Base-by-base conservation (phyloP, 2,888 invertebrate genomes). In the Mythimna impura region DNA sequence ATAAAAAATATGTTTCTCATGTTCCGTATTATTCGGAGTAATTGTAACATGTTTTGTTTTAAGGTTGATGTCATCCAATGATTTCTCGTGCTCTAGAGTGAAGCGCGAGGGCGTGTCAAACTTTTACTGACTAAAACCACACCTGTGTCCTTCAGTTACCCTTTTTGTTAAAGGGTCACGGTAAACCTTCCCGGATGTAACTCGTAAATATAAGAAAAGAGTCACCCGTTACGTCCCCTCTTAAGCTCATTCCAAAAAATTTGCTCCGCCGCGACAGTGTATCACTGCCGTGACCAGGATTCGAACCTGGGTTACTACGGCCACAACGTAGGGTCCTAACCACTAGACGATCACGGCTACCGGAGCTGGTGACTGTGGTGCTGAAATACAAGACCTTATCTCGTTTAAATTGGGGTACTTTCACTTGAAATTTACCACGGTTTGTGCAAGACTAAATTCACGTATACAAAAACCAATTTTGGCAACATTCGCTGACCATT, bases 291-390 rank as follows among this genome's bases (percentile, higher is more conserved):
- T 97, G 97, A 97, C 97, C 94, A 94, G 97, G 97, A 97, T 97
- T 97, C 97, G 97, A 97, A 97, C 97, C 97, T 97, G 97, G 97
- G 97, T 97, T 97, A 97, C 97, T 97, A 97, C 97, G 97, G 97
- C 97, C 97, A 97, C 97, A 97, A 97, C 97, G 97, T 97, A 97
- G 97, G 96, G 97, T 97, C 97, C 97, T 97, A 97, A 97, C 97
- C 97, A 97, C 97, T 97, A 97, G 97, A 97, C 97, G 97, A 97
- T 97, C 97, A 86, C 85, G 86, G 83, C 92, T 93, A 77, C 43
- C 86, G 89, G 89, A 91, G 91, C 90, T 89, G 86, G 77, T 90
- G 82, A 60, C 5, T 58, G 47, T 50, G 12, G 6, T 12, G 9
- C 12, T 6, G 22, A 54, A 54, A 6, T 25, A 6, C 20, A 61